Conservation (phyloP, 2,797 vertebrate species). For the Artibeus lituratus region DNA sequence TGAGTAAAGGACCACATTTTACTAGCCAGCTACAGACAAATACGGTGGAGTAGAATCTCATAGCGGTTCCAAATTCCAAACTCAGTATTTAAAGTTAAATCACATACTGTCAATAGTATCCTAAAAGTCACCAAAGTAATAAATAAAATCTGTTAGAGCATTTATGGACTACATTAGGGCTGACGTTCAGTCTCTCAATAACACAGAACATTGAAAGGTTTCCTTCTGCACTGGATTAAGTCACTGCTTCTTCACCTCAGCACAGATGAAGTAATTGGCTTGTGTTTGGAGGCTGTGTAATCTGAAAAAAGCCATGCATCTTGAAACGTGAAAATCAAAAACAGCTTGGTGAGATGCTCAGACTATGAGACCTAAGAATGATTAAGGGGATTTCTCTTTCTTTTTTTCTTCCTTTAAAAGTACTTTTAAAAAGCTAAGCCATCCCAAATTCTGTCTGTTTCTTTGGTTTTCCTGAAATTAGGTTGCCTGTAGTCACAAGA, state of each 20-base stretch:
- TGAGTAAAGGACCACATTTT: slow-evolving; percentile 7
- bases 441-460: not conserved
- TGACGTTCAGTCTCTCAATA: not conserved
- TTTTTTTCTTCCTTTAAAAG: not conserved
- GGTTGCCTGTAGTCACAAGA: not conserved
- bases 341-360: slow-evolving; percentile 24
- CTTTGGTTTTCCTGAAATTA: not conserved
- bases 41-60: not conserved
- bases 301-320: not conserved
- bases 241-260: not conserved
- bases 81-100: slow-evolving; percentile 31
- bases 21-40: not conserved
- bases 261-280: slow-evolving; percentile 22
- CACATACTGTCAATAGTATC: not conserved
- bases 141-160: not conserved
- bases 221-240: not conserved
- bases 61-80: not conserved
- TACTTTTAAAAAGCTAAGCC: not conserved
- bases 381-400: not conserved
- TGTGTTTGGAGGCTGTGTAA: not conserved
- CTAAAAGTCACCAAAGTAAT: not conserved
- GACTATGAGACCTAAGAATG: slow-evolving; percentile 33
- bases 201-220: not conserved
- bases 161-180: not conserved
- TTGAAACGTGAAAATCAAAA: slow-evolving; percentile 48